Base-by-base conservation (phyloP, 2,797 vertebrate species). In the Rhodeus uyekii region DNA sequence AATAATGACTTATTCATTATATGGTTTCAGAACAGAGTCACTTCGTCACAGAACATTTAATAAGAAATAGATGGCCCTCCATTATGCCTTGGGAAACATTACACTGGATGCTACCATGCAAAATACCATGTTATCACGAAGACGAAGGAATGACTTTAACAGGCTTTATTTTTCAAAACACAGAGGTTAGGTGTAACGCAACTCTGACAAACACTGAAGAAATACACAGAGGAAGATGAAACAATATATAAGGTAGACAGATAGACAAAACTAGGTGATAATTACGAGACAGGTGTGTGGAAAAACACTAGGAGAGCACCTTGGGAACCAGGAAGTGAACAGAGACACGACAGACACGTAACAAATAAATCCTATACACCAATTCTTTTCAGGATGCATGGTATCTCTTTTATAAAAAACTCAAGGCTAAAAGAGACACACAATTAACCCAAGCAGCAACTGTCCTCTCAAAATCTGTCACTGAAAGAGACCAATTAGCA, bases 1-100 rank as follows among this genome's bases (percentile, higher is more conserved):
- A n/a, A n/a, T n/a, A n/a, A 74, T 82, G 55, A 85, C 82, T 87
- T 84, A 85, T 84, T 85, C 34, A 84, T 75, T 81, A 80, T 68
- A 83, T 29, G 53, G 32, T 82, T 84, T 76, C 46, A 76, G 68
- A 27, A 42, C 39, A 19, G 69, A 60, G 53, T 50, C 76, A 46
- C 61, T 77, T 74, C 77, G 81, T 74, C 46, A n/a, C 32, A 78
- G 72, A 13, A 67, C 72, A 42, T 64, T 65, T 42, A 68, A 79
- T 44, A 83, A 76, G 73, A 83, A 85, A 83, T 75, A 76, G 64
- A 85, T 75, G 83, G 68, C 78, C 36, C 53, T 82, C 79, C 48
- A 38, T 65, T 61, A 72, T 44, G 34, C 44, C 24, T 58, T 64
- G 12, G 74, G 79, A 85, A 64, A 73, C 50, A 72, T 63, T 60